Base-by-base conservation (phyloP, 2,113 vertebrate genomes). In the Ifrita kowaldi region DNA sequence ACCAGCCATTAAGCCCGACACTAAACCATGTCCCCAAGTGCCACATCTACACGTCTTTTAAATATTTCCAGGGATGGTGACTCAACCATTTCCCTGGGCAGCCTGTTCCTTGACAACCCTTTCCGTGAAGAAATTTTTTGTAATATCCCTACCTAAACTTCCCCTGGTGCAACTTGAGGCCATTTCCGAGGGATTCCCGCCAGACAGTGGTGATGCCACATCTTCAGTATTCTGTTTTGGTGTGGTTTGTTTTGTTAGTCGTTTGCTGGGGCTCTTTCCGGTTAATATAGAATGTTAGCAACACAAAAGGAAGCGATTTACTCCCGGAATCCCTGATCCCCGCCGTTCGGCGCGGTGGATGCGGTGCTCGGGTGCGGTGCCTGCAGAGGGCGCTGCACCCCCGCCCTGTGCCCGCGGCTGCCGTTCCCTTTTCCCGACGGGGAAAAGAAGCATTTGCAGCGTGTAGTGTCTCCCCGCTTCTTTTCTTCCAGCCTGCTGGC, bases 331-430 rank as follows among this genome's bases (percentile, higher is more conserved):
- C 13, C 18, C 47, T 0, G 50, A 8, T 8, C 10, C 15, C 14
- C 32, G 18, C 24, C 11, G 4, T 13, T 4, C 3, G 3, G 3
- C 32, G 42, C 73, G 14, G 7, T 5, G 85, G 26, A 16, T 23
- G 67, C 50, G 5, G 21, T 5, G 67, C 49, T 39, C 24, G 42
- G 16, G 3, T 5, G 7, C 26, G 35, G 6, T 9, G 41, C 97
- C 98, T 96, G 96, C 84, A 98, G 98, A 97, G 97, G 97, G 97
- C 71, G 88, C 88, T 63, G 64, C 88, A 20, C 12, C 42, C 64
- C 64, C 88, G 49, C 64, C 71, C 88, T 37, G 71, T 11, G 49
- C 71, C 71, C 55, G 63, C 62, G 6, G 39, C 69, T 10, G 63
- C 70, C 70, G 1, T 42, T 56, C 35, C 35, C 55, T 22, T 4